Conservation (phyloP, 2,113 vertebrate genomes). For the Jacana jacana region DNA sequence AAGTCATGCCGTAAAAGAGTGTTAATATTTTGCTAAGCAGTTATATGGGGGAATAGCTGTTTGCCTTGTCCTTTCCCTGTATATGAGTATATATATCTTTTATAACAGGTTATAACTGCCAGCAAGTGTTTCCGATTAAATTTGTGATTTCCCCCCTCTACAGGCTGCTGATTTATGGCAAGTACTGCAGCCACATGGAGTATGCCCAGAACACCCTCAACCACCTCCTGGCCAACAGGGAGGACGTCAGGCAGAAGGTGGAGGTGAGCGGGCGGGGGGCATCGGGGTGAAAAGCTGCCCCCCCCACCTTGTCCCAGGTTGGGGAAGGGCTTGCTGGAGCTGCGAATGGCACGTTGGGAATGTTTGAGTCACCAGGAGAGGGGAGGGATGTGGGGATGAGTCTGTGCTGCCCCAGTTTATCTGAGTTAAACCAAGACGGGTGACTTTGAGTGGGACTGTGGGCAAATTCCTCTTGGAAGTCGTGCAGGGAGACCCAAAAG, state of each 20-base stretch:
- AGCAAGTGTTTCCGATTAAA: neutral
- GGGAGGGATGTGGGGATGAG: neutral
- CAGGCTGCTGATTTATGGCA: constrained; percentile 95
- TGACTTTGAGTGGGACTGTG: neutral
- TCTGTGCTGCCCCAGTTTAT: neutral
- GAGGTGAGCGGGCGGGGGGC: constrained; percentile 77
- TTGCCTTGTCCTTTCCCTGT: neutral
- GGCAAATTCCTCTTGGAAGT: neutral
- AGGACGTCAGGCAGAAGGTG: constrained; percentile 91
- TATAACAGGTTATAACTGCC: neutral
- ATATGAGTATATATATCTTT: neutral
- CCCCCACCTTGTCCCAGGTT: accelerated
- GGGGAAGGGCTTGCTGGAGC: neutral
- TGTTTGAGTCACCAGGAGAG: neutral
- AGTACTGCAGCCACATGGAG: constrained; percentile 98
- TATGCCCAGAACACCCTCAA: constrained; percentile 92
- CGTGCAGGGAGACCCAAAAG: neutral
- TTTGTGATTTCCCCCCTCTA: neutral
- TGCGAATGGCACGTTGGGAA: neutral
- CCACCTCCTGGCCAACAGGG: constrained; percentile 86
- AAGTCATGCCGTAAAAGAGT: neutral
- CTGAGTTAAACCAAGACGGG: neutral
- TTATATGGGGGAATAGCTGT: neutral
- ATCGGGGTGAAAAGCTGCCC: neutral
- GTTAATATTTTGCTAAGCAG: neutral